Evolutionary conservation across 2,113 vertebrate species (phyloP), one percentile per base, ranked within the genome.

Genomic region (Oophaga pumilio): DNA sequence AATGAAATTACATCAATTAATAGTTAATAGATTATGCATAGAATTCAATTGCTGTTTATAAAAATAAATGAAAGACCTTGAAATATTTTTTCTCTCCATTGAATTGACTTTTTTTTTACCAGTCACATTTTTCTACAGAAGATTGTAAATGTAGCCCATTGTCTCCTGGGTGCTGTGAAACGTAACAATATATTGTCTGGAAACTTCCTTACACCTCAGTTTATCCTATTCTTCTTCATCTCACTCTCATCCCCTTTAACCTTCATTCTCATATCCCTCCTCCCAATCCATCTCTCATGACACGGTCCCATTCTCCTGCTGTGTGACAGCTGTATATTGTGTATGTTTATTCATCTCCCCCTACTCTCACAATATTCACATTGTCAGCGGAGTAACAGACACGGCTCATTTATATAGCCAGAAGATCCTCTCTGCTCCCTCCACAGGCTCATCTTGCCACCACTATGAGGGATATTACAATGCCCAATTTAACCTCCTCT

Each of bases 341-440:
- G 26, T 50, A 62, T 81, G 49, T 74, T 59, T 85, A 74, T 73
- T 76, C 52, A 59, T 12, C 17, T 57, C 82, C 64, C 26, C 53
- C 68, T 28, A 49, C 50, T 68, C 66, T 84, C 73, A 43, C 28
- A 80, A 71, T 87, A 80, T 87, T 87, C 76, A 68, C 76, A 33
- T 52, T 71, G 62, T 80, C 76, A 87, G 85, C 76, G 57, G 50
- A 87, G 76, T 80, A 87, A 71, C 64, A 49, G 85, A 80, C 76
- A 87, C n/a, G 85, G 85, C 64, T 80, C 76, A 87, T 87, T 87
- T 80, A 86, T 68, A 80, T 71, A 26, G 28, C 64, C 64, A 8
- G 24, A 6, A 52, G n/a, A 22, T 49, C 28, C 13, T 74, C n/a
- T 43, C 2, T n/a, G 6, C 18, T 13, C 69, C 69, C 71, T 57